A percentile compares a stretch with the other conserved stretches of the same genome.
Evolutionary conservation across 2,888 invertebrate genomes (phyloP).

Genomic region (Odontocolon sp.): DNA sequence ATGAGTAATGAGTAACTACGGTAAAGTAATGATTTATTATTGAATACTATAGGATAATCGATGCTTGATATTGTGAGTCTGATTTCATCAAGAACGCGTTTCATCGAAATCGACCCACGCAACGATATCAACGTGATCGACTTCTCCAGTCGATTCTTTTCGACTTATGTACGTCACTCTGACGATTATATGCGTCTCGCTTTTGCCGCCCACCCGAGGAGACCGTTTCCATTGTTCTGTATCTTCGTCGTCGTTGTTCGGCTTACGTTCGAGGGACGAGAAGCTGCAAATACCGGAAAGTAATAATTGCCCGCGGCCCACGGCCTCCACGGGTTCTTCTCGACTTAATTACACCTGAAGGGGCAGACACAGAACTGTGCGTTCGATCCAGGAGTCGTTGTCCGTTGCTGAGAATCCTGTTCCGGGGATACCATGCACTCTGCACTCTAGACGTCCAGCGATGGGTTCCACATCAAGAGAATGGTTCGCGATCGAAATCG

Average conservation of each 20-base stretch:
- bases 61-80: not conserved
- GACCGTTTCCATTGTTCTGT: slow-evolving; percentile 49
- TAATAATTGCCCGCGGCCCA: slow-evolving; percentile 56
- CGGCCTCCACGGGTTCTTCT: slow-evolving; percentile 51
- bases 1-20: no score
- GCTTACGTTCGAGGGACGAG: slow-evolving; percentile 25
- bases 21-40: not conserved
- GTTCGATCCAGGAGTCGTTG: slow-evolving; percentile 45
- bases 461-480: slow-evolving; percentile 31
- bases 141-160: slow-evolving; percentile 39
- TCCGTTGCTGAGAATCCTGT: slow-evolving; percentile 43
- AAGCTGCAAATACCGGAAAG: slow-evolving; percentile 40
- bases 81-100: not conserved
- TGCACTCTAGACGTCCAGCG: slow-evolving; percentile 26
- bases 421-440: slow-evolving; percentile 39
- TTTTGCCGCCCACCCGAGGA: slow-evolving; percentile 40
- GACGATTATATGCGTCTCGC: slow-evolving; percentile 30
- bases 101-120: slow-evolving; percentile 32
- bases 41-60: not conserved
- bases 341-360: slow-evolving; percentile 55
- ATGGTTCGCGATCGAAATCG: slow-evolving; percentile 48
- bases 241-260: slow-evolving; percentile 29
- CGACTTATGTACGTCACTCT: slow-evolving; percentile 10
- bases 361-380: slow-evolving; percentile 10
- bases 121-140: slow-evolving; percentile 24